These are phyloP conservation scores for Lophotriccus pileatus DNA, from an alignment of 2,797 vertebrate species.

Conservation along the genomic window DNA sequence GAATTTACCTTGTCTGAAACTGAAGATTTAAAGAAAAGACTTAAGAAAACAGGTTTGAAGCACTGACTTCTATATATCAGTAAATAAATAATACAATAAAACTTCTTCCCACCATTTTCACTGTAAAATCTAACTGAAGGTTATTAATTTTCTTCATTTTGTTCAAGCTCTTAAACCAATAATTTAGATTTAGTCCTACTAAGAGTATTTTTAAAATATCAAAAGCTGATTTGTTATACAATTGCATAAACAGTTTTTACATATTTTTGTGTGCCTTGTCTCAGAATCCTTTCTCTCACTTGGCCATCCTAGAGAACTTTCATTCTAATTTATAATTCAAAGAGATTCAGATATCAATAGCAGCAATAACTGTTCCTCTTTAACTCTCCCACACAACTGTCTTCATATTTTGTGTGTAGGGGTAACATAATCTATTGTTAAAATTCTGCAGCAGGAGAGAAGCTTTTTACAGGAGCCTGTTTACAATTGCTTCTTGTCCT, in stretches of 20 bases:
- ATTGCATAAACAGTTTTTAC: neutral
- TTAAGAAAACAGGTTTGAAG: neutral
- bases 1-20: neutral
- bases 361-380: neutral
- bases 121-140: neutral
- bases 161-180: neutral
- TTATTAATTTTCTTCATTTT: neutral
- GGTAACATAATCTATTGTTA: neutral
- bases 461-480: neutral
- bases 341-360: neutral
- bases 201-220: neutral
- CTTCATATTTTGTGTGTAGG: neutral
- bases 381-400: neutral
- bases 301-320: neutral
- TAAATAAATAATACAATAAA: neutral
- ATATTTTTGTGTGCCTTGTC: neutral
- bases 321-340: neutral
- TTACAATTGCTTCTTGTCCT: neutral
- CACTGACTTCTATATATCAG: neutral
- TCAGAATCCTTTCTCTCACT: neutral
- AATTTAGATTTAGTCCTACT: neutral
- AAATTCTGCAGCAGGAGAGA: neutral
- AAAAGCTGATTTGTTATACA: neutral
- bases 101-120: neutral
- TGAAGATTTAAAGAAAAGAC: neutral